Evolutionary conservation across 1,140 invertebrate species (phyloP), one percentile per base, ranked within the genome.

Genomic region (Meteorus sp.): DNA sequence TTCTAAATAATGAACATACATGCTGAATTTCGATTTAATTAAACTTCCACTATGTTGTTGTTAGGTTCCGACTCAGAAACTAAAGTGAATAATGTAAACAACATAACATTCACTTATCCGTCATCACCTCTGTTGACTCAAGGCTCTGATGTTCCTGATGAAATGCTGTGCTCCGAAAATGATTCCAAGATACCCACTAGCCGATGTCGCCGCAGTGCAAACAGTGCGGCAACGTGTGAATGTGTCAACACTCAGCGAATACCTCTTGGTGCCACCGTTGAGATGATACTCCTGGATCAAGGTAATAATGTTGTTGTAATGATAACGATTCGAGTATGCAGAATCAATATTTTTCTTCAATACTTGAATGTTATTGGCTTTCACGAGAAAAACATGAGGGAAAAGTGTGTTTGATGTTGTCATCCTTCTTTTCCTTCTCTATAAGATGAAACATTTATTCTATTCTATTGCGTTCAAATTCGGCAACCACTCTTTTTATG

Each of bases 61-160:
- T 43, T 44, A 77, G 76, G 66, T n/a, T 31, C 27, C 6, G 67
- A 64, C n/a, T 55, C 60, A 37, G 76, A 68, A 25, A 71, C 64
- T 11, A 72, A 72, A 60, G 64, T 79, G 17, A 75, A 81, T 55
- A 78, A 75, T 56, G 81, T 88, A 1, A 85, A 88, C 66, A 88
- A 88, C 23, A 79, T 85, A 11, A 85, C 86, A 6, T 89, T 89
- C 70, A 85, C 84, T 47, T 88, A 85, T 64, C 88, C 88, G 1
- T 83, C 87, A 1, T 89, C 87, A 0, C 88, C 88, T 0, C 65
- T 89, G 19, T 73, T 90, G 47, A 86, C 86, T 1, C 87, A 89
- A 64, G 73, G 74, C 0, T 59, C 66, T 11, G 85, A 88, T 59
- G 78, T 88, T 1, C 70, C 82, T 1, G 63, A 78, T 1, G 77